phyloP scores from a whole-genome alignment of 2,797 vertebrate species.

The Coendou prehensilis region DNA sequence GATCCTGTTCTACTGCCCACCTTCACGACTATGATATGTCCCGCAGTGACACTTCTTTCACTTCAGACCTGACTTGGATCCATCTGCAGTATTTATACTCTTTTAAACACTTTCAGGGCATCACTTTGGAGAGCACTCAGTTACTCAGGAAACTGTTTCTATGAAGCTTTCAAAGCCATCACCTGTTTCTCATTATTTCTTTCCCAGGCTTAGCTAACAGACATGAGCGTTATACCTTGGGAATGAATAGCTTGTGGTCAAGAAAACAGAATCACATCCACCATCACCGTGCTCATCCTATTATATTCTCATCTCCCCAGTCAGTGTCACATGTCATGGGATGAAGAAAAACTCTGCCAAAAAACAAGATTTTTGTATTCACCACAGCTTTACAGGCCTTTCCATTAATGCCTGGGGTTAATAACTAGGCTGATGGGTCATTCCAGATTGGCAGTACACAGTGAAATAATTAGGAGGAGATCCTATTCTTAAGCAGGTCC shows the following conservation, averaged over 20 bases:
- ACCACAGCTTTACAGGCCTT: not conserved
- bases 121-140: slow-evolving; percentile 73
- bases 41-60: not conserved
- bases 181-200: slow-evolving; percentile 83
- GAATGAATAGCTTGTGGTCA: slow-evolving; percentile 74
- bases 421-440: not conserved
- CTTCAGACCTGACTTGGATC: slow-evolving; percentile 65
- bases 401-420: not conserved
- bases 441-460: not conserved
- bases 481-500: not conserved
- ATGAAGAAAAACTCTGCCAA: slow-evolving; percentile 54
- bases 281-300: not conserved
- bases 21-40: not conserved
- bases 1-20: not conserved
- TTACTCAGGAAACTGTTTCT: slow-evolving; percentile 66
- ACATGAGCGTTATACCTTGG: slow-evolving; percentile 70
- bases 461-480: slow-evolving; percentile 29
- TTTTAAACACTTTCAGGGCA: slow-evolving; percentile 75
- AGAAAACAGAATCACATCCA: slow-evolving; percentile 60
- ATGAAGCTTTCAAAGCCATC: slow-evolving; percentile 72
- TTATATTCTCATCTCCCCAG: not conserved
- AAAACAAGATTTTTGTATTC: not conserved
- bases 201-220: slow-evolving; percentile 65
- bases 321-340: not conserved
- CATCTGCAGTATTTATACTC: slow-evolving; percentile 63